Evolutionary conservation across 2,888 invertebrate species (phyloP), one percentile per base, ranked within the genome.

Genomic region (Syrphus vitripennis): DNA sequence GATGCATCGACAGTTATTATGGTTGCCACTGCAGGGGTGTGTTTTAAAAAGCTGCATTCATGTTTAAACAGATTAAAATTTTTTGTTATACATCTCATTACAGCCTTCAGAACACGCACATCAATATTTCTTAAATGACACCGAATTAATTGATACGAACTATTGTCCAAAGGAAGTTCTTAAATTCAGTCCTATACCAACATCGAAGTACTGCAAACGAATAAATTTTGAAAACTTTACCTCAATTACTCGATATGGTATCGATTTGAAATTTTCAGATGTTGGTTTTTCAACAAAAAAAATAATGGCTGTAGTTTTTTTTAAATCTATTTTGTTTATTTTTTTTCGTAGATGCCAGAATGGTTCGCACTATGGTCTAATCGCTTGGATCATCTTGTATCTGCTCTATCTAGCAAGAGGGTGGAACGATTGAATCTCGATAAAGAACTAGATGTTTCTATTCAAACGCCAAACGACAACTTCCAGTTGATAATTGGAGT

Each of bases 101-200:
- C 69, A 92, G 92, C 91, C 91, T 3, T 91, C 92, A 14, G 92
- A 91, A 76, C 90, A 91, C 88, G 91, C 91, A 4, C 90, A 91
- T 3, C 90, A 91, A 29, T 91, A 91, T 59, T 87, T 91, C 19
- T 83, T 89, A 16, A 91, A 91, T 10, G 91, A 91, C 57, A 91
- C 90, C 83, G 89, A 89, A 19, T 89, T 92, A 2, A 91, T 90
- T 29, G 91, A 91, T 79, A 91, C 90, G 5, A 90, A 90, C 75
- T 90, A 90, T 57, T 92, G 92, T 76, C 92, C 92, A 63, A 91
- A 91, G 71, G 92, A 92, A 79, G 90, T 92, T 61, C 89, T 92
- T 5, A 92, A 92, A 89, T 92, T 92, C 71, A 90, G 90, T 26
- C 92, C 92, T 24, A 92, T 92, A 75, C 92, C 92, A 40, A 91